phyloP scores from a whole-genome alignment of 2,888 invertebrate genomes.

The Tenthredo mesomela region DNA sequence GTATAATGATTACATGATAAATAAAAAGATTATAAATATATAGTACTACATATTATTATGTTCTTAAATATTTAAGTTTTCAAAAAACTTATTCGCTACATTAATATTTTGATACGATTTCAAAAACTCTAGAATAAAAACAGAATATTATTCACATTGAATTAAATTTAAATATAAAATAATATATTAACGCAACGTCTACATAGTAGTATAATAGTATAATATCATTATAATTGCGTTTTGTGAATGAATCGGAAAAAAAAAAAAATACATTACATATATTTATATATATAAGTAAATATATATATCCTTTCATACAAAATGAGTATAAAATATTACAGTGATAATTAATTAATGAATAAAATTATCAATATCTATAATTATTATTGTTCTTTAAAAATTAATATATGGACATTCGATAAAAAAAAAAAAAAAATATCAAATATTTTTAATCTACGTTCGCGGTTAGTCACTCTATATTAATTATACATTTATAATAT shows the following conservation, averaged over 20 bases:
- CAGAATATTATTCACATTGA: background rate
- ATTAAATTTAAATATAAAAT: slow-evolving; percentile 15
- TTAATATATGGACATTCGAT: background rate
- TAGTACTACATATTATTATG: background rate
- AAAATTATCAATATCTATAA: background rate
- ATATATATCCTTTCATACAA: background rate
- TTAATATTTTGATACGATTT: background rate
- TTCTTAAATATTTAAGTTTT: background rate
- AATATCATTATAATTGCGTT: background rate
- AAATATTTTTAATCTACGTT: slow-evolving; percentile 25
- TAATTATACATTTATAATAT: background rate
- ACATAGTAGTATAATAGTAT: background rate
- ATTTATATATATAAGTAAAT: too few relatives aligned
- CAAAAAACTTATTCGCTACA: background rate
- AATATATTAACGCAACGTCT: slow-evolving; percentile 23
- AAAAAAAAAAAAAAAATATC: slow-evolving; percentile 42
- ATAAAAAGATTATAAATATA: slow-evolving; percentile 29
- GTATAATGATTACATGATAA: background rate
- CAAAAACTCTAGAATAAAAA: background rate
- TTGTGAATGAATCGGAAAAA: background rate
- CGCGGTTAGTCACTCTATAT: background rate
- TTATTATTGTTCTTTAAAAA: background rate
- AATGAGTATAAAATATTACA: slow-evolving; percentile 12
- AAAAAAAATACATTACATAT: background rate
- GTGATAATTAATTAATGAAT: background rate